Conservation (phyloP, 1,140 invertebrate species). For the Brachystomella parvula region DNA sequence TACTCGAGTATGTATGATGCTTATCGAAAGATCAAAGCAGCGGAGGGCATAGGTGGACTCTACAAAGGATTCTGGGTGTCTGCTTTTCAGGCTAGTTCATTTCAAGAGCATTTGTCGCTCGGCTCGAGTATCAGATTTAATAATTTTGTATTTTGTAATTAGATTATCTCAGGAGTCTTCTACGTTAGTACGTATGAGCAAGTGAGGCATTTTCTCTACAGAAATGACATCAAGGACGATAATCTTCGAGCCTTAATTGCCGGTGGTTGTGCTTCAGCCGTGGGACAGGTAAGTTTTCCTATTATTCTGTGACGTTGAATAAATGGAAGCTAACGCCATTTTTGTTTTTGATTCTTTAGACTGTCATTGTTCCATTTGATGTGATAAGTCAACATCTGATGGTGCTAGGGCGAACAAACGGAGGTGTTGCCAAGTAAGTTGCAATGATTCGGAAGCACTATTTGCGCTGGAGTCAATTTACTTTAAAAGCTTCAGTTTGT, state of each 20-base stretch:
- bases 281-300: slow-evolving; percentile 68
- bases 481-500: not conserved
- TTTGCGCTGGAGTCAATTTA: not conserved
- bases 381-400: slow-evolving; percentile 94
- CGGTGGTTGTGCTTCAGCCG: slow-evolving; percentile 73
- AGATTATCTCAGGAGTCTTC: slow-evolving; percentile 75
- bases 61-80: slow-evolving; percentile 95
- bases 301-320: too few relatives aligned
- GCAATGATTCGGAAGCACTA: not conserved
- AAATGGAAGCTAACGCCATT: too few relatives aligned
- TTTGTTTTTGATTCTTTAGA: slow-evolving; percentile 43
- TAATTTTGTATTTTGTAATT: too few relatives aligned
- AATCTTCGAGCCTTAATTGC: slow-evolving; percentile 41
- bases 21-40: slow-evolving; percentile 73
- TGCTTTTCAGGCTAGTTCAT: too few relatives aligned
- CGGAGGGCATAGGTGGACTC: slow-evolving; percentile 79
- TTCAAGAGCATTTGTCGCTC: too few relatives aligned
- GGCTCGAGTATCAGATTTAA: too few relatives aligned
- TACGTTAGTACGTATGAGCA: slow-evolving; percentile 96
- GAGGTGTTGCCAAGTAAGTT: slow-evolving; percentile 11
- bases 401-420: slow-evolving; percentile 60
- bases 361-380: slow-evolving; percentile 92
- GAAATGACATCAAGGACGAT: slow-evolving; percentile 47
- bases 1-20: slow-evolving; percentile 75
- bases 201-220: slow-evolving; percentile 67